Percentiles rank a stretch among this genome's conserved stretches.
Evolutionary conservation across 2,888 invertebrate species (phyloP).

Genomic region (Clivina fossor): DNA sequence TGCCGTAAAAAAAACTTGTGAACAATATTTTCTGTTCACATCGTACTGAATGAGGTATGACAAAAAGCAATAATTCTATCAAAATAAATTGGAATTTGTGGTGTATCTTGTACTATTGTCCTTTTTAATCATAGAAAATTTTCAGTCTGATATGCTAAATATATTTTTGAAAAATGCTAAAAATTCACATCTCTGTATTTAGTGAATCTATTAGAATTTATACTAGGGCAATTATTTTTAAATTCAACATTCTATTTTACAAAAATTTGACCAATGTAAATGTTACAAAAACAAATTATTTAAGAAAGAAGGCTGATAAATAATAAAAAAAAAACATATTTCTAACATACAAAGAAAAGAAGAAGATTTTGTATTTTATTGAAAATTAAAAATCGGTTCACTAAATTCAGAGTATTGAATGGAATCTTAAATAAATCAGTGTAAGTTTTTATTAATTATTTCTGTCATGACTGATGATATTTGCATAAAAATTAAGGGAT

Average conservation of each 20-base stretch:
- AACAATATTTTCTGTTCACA: slow-evolving; percentile 14
- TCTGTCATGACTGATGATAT: slow-evolving; percentile 30
- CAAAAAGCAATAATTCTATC: slow-evolving; percentile 52
- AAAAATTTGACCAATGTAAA: too few species aligned
- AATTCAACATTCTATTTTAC: too few species aligned
- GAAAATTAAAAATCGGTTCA: too few species aligned
- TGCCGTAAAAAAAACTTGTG: too few species aligned
- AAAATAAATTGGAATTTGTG: slow-evolving; percentile 44
- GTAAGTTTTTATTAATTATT: slow-evolving; percentile 28
- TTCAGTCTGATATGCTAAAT: slow-evolving; percentile 23
- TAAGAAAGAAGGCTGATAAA: too few species aligned
- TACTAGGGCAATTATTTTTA: not conserved
- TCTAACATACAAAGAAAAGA: too few species aligned
- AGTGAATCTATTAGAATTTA: slow-evolving; percentile 10
- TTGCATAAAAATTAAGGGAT: slow-evolving; percentile 22
- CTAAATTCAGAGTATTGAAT: too few species aligned
- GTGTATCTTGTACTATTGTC: too few species aligned
- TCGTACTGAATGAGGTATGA: slow-evolving; percentile 49
- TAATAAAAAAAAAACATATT: too few species aligned
- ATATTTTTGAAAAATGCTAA: slow-evolving; percentile 30
- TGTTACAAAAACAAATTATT: too few species aligned
- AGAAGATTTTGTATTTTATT: too few species aligned
- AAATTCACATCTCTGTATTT: too few species aligned
- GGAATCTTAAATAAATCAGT: slow-evolving; percentile 20
- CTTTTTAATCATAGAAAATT: not conserved